Conservation (phyloP, 2,888 invertebrate species). For the Spicauda simplicius region DNA sequence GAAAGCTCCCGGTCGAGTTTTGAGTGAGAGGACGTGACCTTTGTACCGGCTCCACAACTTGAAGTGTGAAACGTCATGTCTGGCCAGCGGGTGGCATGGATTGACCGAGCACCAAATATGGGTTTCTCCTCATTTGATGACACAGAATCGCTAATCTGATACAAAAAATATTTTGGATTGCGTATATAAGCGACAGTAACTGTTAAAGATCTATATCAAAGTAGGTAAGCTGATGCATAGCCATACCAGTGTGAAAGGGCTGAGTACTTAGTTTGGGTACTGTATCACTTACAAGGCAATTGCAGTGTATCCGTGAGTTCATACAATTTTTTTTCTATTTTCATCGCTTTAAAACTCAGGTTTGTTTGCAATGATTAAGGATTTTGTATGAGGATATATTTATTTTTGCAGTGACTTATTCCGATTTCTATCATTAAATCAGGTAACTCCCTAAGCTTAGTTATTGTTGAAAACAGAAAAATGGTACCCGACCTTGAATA, state of each 20-base stretch:
- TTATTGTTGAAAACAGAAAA: slow-evolving; percentile 65
- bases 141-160: slow-evolving; percentile 1
- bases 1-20: slow-evolving; percentile 76
- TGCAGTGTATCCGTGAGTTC: not conserved
- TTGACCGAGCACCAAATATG: slow-evolving; percentile 50
- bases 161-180: not conserved
- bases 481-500: slow-evolving; percentile 61
- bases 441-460: slow-evolving; percentile 49
- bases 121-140: slow-evolving; percentile 17
- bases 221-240: not conserved
- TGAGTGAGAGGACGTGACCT: slow-evolving; percentile 83
- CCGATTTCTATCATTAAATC: not conserved
- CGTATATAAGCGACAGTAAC: not conserved
- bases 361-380: too few relatives aligned
- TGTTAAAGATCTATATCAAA: slow-evolving; percentile 1
- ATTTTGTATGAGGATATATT: not conserved
- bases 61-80: slow-evolving; percentile 81
- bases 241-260: not conserved
- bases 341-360: too few relatives aligned
- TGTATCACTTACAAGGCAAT: too few relatives aligned
- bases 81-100: slow-evolving; percentile 75
- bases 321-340: not conserved
- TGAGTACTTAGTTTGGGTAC: not conserved
- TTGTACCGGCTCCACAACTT: slow-evolving; percentile 65
- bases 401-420: not conserved